These are phyloP conservation scores for Porites divaricata DNA, from an alignment of 92 coral and sea anemone species.

Conservation along the genomic window DNA sequence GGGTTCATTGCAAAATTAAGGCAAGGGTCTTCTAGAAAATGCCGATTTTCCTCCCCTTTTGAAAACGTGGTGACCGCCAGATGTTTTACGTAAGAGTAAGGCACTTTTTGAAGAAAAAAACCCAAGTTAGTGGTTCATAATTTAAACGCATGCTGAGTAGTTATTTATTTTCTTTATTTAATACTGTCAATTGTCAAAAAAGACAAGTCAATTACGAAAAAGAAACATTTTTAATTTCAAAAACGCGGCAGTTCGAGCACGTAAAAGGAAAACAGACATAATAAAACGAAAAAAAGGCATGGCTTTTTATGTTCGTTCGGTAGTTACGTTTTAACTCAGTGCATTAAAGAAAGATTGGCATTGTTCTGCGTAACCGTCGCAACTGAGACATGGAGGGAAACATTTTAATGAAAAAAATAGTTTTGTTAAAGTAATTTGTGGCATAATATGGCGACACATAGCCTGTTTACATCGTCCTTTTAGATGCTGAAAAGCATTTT, in stretches of 20 bases:
- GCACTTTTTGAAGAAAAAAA: neutral
- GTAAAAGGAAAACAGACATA: neutral
- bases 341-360: neutral
- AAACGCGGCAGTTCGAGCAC: neutral
- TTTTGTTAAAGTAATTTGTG: constrained; percentile 6
- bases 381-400: constrained; percentile 4
- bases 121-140: neutral
- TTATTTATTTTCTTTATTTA: constrained; percentile 17
- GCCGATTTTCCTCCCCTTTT: constrained; percentile 7
- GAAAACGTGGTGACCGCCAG: neutral
- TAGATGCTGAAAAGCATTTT: neutral
- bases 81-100: neutral
- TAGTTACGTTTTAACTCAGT: neutral
- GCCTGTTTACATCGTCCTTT: neutral
- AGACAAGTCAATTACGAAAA: constrained; percentile 37
- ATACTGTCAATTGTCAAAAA: constrained; percentile 34
- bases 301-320: too few species aligned
- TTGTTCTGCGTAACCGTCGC: constrained; percentile 15
- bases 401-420: constrained; percentile 14
- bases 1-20: constrained; percentile 25
- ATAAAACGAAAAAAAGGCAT: neutral
- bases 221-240: constrained; percentile 15
- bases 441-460: neutral
- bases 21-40: constrained; percentile 21
- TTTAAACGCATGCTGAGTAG: neutral